Evolutionary conservation across 2,113 vertebrate genomes (phyloP).

Genomic region (Pteruthius melanotis): DNA sequence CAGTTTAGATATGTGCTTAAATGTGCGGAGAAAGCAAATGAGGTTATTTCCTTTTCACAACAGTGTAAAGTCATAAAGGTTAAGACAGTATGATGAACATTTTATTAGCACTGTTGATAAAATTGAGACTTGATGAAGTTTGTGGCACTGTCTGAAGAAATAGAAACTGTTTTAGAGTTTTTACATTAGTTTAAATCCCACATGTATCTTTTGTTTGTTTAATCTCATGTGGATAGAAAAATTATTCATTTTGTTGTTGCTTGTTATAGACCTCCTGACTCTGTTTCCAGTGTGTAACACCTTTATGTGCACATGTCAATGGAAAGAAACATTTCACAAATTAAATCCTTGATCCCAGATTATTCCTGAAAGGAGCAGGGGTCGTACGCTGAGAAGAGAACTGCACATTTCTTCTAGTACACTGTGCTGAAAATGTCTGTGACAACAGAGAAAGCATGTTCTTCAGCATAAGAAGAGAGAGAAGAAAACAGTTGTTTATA

Average conservation of each 20-base stretch:
- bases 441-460: not conserved
- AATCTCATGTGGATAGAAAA: not conserved
- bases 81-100: not conserved
- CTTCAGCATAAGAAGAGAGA: not conserved
- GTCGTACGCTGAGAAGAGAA: not conserved
- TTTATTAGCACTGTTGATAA: not conserved
- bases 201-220: not conserved
- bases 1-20: not conserved
- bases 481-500: not conserved
- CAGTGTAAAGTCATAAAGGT: not conserved
- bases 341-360: not conserved
- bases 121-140: not conserved
- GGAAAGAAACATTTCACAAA: not conserved
- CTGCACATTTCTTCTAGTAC: not conserved
- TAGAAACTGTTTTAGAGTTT: not conserved
- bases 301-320: not conserved
- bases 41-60: not conserved
- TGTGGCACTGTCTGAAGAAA: not conserved
- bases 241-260: not conserved
- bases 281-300: not conserved
- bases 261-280: not conserved
- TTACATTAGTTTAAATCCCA: not conserved
- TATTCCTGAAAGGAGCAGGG: not conserved
- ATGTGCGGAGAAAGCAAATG: not conserved
- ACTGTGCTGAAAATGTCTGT: not conserved